Evolutionary conservation across 2,888 invertebrate genomes (phyloP).

Genomic region (Protula sp.): DNA sequence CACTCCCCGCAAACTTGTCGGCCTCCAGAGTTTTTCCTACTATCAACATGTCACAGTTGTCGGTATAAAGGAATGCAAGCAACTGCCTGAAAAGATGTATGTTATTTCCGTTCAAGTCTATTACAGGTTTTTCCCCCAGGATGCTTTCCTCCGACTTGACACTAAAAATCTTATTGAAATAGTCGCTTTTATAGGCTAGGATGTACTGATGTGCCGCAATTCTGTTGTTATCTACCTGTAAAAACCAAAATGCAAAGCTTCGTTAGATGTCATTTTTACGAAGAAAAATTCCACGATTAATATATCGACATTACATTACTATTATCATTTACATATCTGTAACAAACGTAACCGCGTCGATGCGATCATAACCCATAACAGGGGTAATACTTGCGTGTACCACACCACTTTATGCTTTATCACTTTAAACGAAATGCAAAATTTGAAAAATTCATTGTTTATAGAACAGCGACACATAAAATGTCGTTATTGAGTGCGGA

Average conservation of each 20-base stretch:
- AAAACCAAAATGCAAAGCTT: neutral
- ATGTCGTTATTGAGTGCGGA: no score
- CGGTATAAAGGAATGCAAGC: constrained; percentile 68
- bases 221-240: constrained; percentile 60
- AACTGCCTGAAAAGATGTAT: constrained; percentile 64
- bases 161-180: constrained; percentile 54
- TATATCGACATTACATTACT: no score
- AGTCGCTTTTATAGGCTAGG: constrained; percentile 63
- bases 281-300: no score
- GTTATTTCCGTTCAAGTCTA: neutral
- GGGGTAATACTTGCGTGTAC: no score
- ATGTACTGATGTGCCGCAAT: constrained; percentile 73
- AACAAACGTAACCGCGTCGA: no score
- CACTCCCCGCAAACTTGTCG: neutral
- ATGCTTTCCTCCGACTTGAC: constrained; percentile 7
- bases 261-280: no score
- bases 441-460: no score
- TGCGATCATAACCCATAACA: no score
- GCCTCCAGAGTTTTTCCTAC: constrained; percentile 39
- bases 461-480: no score
- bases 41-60: constrained; percentile 62
- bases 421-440: no score
- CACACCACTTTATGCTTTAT: no score
- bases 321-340: no score
- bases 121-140: neutral